A percentile compares a stretch with the other conserved stretches of the same genome.
Evolutionary conservation across 1,140 invertebrate species (phyloP).

Genomic region (Hestina assimilis): DNA sequence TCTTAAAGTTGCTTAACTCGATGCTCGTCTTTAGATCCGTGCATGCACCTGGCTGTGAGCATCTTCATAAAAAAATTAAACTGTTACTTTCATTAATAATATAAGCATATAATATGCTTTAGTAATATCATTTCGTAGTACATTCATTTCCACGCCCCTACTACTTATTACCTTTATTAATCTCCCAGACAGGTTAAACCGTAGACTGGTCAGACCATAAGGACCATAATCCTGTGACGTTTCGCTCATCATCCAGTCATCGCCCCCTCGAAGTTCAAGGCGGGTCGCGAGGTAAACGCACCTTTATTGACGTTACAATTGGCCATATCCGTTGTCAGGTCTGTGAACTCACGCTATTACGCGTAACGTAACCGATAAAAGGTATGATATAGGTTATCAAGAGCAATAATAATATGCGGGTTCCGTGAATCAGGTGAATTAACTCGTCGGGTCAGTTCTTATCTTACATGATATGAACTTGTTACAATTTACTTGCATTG

Average conservation of each 20-base stretch:
- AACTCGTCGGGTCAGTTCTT: background rate
- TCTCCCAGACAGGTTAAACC: conserved; percentile 22
- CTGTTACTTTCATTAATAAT: too few relatives aligned
- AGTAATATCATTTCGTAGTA: too few relatives aligned
- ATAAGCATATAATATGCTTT: too few relatives aligned
- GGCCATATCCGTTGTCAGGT: conserved; percentile 49
- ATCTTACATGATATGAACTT: background rate
- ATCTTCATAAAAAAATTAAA: too few relatives aligned
- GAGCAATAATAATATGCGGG: background rate
- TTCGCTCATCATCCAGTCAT: conserved; percentile 25
- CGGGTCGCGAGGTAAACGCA: conserved; percentile 64
- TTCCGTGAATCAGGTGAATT: conserved; percentile 1
- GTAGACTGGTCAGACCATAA: conserved; percentile 12
- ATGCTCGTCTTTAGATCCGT: too few relatives aligned
- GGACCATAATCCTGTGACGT: conserved; percentile 26
- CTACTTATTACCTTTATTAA: conserved; percentile 16
- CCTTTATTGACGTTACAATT: conserved; percentile 63
- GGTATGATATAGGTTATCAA: conserved; percentile 33
- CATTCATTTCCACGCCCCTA: too few relatives aligned
- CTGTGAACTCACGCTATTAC: conserved; percentile 36
- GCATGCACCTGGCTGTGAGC: too few relatives aligned
- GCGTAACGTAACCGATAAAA: conserved; percentile 31
- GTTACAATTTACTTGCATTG: background rate
- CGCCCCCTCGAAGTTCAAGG: conserved; percentile 59
- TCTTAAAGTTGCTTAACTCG: too few relatives aligned